Evolutionary conservation across 2,888 invertebrate genomes (phyloP), one percentile per base, ranked within the genome.

Genomic region (Gortyna flavago): DNA sequence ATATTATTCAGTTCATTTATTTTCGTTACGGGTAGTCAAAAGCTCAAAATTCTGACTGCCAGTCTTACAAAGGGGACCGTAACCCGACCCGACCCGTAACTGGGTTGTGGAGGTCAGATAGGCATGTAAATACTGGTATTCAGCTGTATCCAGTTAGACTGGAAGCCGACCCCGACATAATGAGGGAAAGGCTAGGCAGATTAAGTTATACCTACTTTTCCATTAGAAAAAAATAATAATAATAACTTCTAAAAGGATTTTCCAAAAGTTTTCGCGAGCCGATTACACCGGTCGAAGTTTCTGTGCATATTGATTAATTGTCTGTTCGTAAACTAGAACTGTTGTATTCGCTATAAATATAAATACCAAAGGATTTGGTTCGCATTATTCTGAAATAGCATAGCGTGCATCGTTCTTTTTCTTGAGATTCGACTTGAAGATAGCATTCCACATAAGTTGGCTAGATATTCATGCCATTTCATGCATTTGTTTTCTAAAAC

Each of bases 371-470:
- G 11, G 9, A 0, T 59, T 66, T 18, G 41, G 5, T 64, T 38
- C 11, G 4, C 18, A 48, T 48, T 48, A 38, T 61, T 29, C 25
- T 73, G 1, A 51, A 62, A 62, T 51, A 62, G 25, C 35, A 62
- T 51, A 62, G 25, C 35, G 44, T 74, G 59, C 62, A 75, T 29
- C 25, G 18, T 8, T n/a, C 29, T 25, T 61, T 51, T 44, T 75
- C n/a, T 64, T 16, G 54, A 75, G 51, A 75, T 44, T 75, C 7
- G 16, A 54, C 21, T 75, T 54, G 41, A 21, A 41, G 25, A 64
- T 77, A 77, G 54, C 16, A 64, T 57, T 44, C 21, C 32, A 64
- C 38, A 21, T 35, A 54, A n/a, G 54, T 65, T 64, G n/a, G n/a
- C 35, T 35, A 35, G 25, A 35, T 54, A 64, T 29, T 57, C 44